Evolutionary conservation across 2,797 vertebrate genomes (phyloP), one percentile per base, ranked within the genome.

Genomic region (Dromococcyx pavoninus): DNA sequence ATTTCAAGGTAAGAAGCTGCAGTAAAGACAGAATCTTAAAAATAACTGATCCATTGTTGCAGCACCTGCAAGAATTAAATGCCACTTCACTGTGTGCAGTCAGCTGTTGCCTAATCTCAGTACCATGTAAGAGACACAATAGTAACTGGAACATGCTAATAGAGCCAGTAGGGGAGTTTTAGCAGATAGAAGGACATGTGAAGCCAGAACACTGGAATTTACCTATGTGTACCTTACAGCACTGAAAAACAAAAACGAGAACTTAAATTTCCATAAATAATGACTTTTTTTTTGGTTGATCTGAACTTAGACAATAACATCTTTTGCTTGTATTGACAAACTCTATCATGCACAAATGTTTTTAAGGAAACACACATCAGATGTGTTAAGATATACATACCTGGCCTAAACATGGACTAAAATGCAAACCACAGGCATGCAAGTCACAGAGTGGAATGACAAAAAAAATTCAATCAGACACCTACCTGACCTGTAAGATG

Each of bases 161-260:
- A 66, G 51, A 86, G 51, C 1, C 18, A 30, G 17, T 15, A 44
- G 14, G 25, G 30, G n/a, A 9, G 41, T 83, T 95, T 86, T 28
- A 57, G 11, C 3, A 24, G 13, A 4, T 33, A 57, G 32, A 69
- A 81, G 46, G 23, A 43, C 14, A 25, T 1, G 83, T 53, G 21
- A 81, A 81, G 33, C 9, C 50, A 81, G 32, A 10, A 65, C 10
- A 43, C 9, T 19, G 37, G 30, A 11, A 48, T 58, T 85, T 73
- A 51, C 0, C 1, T 9, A 70, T 2, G 9, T 1, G 2, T 41
- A 54, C 62, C 17, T 73, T n/a, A 56, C 6, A 51, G 22, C 30
- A 5, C 17, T 50, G 24, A 78, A 56, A 79, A 88, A 9, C 13
- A 88, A 9, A 13, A 53, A 39, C 10, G 1, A 75, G 39, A 79